phyloP scores from a whole-genome alignment of 2,888 invertebrate species.

The Chironomus tentans region DNA sequence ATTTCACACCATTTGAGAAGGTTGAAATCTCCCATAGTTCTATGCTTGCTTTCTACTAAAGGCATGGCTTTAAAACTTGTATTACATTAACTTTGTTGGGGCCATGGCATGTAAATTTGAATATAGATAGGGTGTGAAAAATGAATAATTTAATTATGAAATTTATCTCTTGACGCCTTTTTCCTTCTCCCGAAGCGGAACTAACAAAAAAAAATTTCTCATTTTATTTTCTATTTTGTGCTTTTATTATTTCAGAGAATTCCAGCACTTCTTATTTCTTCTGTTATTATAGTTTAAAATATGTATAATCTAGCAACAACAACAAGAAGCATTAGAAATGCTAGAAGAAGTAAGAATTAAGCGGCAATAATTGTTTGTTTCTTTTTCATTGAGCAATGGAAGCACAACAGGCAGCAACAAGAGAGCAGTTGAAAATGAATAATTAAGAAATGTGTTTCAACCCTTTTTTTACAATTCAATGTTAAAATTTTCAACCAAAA shows the following conservation, averaged over 20 bases:
- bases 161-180: constrained; percentile 17
- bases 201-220: not conserved
- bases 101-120: constrained; percentile 2
- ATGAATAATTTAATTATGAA: constrained; percentile 23
- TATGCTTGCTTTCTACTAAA: too few species aligned
- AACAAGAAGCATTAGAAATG: not conserved
- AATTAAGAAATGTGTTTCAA: constrained; percentile 22
- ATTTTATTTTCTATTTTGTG: too few species aligned
- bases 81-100: not conserved
- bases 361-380: constrained; percentile 19
- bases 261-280: not conserved
- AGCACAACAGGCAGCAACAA: not conserved
- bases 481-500: not conserved
- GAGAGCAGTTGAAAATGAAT: constrained; percentile 16
- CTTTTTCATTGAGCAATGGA: not conserved
- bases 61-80: too few species aligned
- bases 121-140: constrained; percentile 21
- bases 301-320: too few species aligned
- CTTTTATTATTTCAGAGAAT: too few species aligned
- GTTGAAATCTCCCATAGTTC: not conserved
- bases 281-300: not conserved
- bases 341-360: not conserved
- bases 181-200: not conserved
- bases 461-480: not conserved
- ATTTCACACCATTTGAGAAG: not conserved